Percentiles rank a stretch among this genome's conserved stretches.
Evolutionary conservation across 2,113 vertebrate species (phyloP).

Genomic region (Hippocampus abdominalis): DNA sequence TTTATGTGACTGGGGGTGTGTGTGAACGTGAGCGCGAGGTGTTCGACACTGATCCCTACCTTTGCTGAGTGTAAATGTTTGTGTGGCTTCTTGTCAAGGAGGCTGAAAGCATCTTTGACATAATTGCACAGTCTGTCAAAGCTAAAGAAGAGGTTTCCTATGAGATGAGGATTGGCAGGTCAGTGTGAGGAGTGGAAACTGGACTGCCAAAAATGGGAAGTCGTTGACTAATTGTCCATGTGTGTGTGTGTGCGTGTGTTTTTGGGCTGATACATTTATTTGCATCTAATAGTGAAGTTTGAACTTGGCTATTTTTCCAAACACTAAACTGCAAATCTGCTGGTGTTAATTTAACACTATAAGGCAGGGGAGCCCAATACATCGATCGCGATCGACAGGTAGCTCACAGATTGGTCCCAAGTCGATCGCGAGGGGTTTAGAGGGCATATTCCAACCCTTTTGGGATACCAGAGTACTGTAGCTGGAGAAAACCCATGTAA

Average conservation of each 20-base stretch:
- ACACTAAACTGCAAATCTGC: too few relatives aligned
- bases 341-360: too few relatives aligned
- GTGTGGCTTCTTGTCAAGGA: constrained; percentile 44
- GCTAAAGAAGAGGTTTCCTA: constrained; percentile 45
- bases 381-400: too few relatives aligned
- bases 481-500: not conserved
- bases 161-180: constrained; percentile 36
- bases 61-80: constrained; percentile 52
- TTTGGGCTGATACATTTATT: not conserved
- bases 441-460: too few relatives aligned
- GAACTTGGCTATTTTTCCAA: not conserved
- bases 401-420: too few relatives aligned
- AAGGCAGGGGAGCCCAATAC: too few relatives aligned
- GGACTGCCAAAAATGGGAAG: constrained; percentile 49
- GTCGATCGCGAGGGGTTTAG: too few relatives aligned
- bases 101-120: constrained; percentile 44
- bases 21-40: constrained; percentile 25
- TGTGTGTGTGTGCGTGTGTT: constrained; percentile 6
- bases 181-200: constrained; percentile 43
- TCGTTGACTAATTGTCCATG: constrained; percentile 50
- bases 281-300: too few relatives aligned
- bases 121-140: constrained; percentile 54
- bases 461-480: not conserved
- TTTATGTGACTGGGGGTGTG: constrained; percentile 14
- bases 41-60: constrained; percentile 50